Evolutionary conservation across 1,140 invertebrate species (phyloP).

Genomic region (Camponotus vicinus): DNA sequence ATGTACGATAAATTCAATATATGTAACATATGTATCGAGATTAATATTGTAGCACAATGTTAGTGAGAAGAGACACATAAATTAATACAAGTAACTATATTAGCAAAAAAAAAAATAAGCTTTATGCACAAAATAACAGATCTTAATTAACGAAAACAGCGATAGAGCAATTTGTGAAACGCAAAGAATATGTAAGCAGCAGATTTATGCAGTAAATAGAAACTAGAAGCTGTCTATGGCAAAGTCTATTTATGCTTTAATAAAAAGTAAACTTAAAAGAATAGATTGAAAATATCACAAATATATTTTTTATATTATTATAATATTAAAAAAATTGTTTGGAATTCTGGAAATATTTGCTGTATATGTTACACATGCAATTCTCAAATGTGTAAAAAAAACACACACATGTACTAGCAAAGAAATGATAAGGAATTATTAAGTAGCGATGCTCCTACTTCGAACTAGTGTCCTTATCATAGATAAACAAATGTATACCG

Average conservation of each 20-base stretch:
- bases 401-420: slow-evolving; percentile 46
- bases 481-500: slow-evolving; percentile 78
- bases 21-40: slow-evolving; percentile 30
- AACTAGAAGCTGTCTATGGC: slow-evolving; percentile 7
- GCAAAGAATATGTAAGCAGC: background rate
- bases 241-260: slow-evolving; percentile 20
- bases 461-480: slow-evolving; percentile 61
- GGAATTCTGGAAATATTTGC: background rate
- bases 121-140: background rate
- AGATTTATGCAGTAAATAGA: background rate
- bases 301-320: background rate
- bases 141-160: slow-evolving; percentile 2
- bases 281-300: slow-evolving; percentile 5
- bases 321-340: background rate
- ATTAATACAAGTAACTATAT: slow-evolving; percentile 13
- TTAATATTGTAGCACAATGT: slow-evolving; percentile 24
- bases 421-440: slow-evolving; percentile 58
- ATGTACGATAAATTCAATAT: background rate
- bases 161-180: background rate
- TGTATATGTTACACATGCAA: slow-evolving; percentile 66
- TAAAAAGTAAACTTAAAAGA: background rate
- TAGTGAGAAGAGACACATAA: slow-evolving; percentile 3
- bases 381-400: background rate
- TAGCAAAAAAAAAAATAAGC: slow-evolving; percentile 38
- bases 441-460: slow-evolving; percentile 65